phyloP scores from a whole-genome alignment of 2,888 invertebrate species.

The Lepeophtheirus nordmannii region DNA sequence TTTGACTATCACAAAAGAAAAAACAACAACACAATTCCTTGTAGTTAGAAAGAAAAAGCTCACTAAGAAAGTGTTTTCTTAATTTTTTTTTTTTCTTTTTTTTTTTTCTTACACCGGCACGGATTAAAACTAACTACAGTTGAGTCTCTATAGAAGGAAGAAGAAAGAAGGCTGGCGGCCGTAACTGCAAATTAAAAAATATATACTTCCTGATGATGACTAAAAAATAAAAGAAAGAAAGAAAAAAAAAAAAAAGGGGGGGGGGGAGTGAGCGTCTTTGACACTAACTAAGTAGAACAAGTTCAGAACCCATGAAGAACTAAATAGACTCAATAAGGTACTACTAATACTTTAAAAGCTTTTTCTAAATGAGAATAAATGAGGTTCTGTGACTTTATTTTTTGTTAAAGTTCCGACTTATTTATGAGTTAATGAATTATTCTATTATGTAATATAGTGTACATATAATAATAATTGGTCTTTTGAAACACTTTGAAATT shows the following conservation, averaged over 20 bases:
- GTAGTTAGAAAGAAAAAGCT: constrained; percentile 6
- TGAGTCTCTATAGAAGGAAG: neutral
- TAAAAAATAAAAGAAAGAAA: too few relatives aligned
- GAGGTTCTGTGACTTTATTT: too few relatives aligned
- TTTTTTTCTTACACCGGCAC: constrained; percentile 5
- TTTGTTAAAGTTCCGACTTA: too few relatives aligned
- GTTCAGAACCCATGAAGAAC: neutral
- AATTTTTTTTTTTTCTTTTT: neutral
- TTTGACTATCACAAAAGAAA: neutral
- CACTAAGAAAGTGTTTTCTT: constrained; percentile 6
- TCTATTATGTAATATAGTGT: too few relatives aligned
- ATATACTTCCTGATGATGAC: neutral
- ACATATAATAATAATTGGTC: too few relatives aligned
- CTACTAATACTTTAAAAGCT: too few relatives aligned
- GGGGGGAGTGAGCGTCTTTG: constrained; percentile 3
- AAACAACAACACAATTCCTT: neutral
- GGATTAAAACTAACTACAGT: neutral
- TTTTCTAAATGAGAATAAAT: too few relatives aligned
- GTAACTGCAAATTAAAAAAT: neutral
- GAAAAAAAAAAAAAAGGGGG: neutral
- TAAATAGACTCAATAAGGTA: too few relatives aligned
- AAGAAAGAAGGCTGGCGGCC: neutral
- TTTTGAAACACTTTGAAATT: too few relatives aligned
- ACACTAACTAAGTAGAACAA: neutral
- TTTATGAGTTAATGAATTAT: too few relatives aligned